Conservation (phyloP, 2,888 invertebrate species). For the Mycalesis mineus region DNA sequence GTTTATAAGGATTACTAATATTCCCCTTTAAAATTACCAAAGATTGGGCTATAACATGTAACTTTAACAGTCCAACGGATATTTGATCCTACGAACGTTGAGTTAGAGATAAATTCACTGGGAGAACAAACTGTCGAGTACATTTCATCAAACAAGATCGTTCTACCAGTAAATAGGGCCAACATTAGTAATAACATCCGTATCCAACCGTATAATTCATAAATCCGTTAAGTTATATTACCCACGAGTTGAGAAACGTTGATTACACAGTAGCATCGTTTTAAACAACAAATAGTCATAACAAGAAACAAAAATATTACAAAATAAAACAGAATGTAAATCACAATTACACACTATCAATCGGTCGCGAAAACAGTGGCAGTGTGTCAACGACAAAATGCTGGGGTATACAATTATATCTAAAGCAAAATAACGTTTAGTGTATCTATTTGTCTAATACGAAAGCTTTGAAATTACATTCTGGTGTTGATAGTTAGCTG, state of each 20-base stretch:
- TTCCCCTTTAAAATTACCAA: no score
- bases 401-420: constrained; percentile 18
- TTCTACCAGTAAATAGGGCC: no score
- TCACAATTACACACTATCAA: constrained; percentile 35
- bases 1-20: no score
- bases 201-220: no score
- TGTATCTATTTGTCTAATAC: neutral
- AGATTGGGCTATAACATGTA: no score
- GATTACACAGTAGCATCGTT: constrained; percentile 58
- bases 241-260: neutral
- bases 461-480: constrained; percentile 6
- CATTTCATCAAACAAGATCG: no score
- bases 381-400: constrained; percentile 43
- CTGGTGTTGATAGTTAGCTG: neutral
- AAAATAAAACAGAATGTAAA: constrained; percentile 50
- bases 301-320: constrained; percentile 61
- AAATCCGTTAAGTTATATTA: no score
- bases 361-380: constrained; percentile 44
- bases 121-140: no score
- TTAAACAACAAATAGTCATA: constrained; percentile 51
- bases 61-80: no score
- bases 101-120: no score
- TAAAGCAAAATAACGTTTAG: neutral
- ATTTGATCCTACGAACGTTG: no score
- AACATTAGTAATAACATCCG: no score